Evolutionary conservation across 1,140 invertebrate species (phyloP).

Genomic region (Latrodectus geometricus): DNA sequence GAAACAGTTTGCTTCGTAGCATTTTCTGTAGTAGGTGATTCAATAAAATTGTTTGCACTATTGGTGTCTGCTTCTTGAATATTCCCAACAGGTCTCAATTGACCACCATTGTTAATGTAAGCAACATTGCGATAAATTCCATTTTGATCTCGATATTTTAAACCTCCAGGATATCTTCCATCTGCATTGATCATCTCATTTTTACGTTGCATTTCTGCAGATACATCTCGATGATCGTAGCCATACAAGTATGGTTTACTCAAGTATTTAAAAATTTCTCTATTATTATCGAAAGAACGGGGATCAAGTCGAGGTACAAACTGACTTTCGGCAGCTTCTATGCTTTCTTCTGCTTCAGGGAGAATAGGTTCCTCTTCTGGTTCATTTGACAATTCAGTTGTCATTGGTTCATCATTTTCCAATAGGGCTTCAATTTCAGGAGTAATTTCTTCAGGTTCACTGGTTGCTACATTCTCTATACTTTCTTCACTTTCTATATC

Average conservation of each 20-base stretch:
- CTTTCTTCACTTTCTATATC: slow-evolving; percentile 4
- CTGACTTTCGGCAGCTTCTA: slow-evolving; percentile 35
- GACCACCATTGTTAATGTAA: slow-evolving; percentile 54
- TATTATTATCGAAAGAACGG: background rate
- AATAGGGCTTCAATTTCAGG: slow-evolving; percentile 6
- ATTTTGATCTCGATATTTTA: slow-evolving; percentile 58
- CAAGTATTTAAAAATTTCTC: slow-evolving; percentile 1
- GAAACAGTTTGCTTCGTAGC: background rate
- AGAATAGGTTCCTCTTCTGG: background rate
- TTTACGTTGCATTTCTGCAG: slow-evolving; percentile 28
- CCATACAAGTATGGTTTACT: slow-evolving; percentile 59
- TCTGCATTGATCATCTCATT: background rate
- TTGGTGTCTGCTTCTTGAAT: too few species aligned
- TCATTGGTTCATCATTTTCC: background rate
- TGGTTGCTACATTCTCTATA: slow-evolving; percentile 6
- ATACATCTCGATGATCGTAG: slow-evolving; percentile 52
- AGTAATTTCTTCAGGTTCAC: background rate
- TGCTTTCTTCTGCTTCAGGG: slow-evolving; percentile 4
- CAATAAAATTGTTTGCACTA: slow-evolving; percentile 37
- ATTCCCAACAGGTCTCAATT: slow-evolving; percentile 44
- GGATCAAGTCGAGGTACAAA: slow-evolving; percentile 3
- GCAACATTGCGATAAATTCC: slow-evolving; percentile 49
- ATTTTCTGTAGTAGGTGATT: background rate
- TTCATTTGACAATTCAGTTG: background rate
- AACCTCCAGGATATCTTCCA: slow-evolving; percentile 62